phyloP scores from a whole-genome alignment of 1,140 invertebrate species.

The Drosophila willistoni region DNA sequence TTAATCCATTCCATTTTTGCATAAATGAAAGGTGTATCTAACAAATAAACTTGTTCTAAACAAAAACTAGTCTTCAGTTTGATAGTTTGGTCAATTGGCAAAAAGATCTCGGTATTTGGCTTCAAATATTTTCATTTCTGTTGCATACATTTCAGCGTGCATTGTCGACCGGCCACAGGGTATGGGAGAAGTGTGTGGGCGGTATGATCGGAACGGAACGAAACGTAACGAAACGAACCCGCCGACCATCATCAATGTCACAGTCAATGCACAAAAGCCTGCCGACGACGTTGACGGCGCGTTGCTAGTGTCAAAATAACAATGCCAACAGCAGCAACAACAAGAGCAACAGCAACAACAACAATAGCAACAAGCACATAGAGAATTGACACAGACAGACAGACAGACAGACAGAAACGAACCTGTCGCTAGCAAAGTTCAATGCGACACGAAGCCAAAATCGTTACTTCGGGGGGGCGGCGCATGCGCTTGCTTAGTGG shows the following conservation, averaged over 20 bases:
- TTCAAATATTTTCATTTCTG: not conserved
- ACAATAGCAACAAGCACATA: constrained; percentile 14
- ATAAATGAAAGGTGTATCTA: too few species aligned
- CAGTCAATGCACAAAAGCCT: constrained; percentile 73
- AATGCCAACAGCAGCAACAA: constrained; percentile 35
- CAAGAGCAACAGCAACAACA: constrained; percentile 1
- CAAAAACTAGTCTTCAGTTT: too few species aligned
- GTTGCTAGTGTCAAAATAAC: constrained; percentile 22
- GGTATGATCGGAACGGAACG: constrained; percentile 17
- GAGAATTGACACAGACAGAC: constrained; percentile 57
- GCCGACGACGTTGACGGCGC: not conserved
- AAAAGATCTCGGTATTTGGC: too few species aligned
- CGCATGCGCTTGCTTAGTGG: constrained; percentile 70
- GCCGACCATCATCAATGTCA: constrained; percentile 61
- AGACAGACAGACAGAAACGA: constrained; percentile 52
- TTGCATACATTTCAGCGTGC: not conserved
- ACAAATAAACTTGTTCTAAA: too few species aligned
- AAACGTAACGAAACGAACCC: not conserved
- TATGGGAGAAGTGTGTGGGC: not conserved
- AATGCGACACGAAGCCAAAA: constrained; percentile 50
- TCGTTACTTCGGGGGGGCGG: constrained; percentile 28
- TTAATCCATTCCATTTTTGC: too few species aligned
- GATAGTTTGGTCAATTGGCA: too few species aligned
- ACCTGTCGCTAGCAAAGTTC: constrained; percentile 76
- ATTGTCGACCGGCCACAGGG: not conserved